Evolutionary conservation across 2,113 vertebrate genomes (phyloP), one percentile per base, ranked within the genome.

Genomic region (Ochotona curzoniae): DNA sequence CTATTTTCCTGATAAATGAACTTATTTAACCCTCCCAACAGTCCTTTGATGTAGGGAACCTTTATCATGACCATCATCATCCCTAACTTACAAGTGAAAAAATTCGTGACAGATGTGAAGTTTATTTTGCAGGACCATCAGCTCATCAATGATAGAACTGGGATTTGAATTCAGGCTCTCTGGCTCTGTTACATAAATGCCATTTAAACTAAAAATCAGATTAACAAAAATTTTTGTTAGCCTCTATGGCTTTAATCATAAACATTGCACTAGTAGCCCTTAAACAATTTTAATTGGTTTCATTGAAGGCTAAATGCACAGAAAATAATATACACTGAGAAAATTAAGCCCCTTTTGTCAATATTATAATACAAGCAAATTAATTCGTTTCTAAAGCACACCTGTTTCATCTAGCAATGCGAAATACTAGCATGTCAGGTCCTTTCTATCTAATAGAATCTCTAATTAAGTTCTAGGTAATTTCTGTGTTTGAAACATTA

Each of bases 21-120:
- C 25, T 90, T 91, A 82, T 91, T 86, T 89, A 82, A 86, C 89
- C 70, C 21, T 75, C 64, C 79, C 14, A 91, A 64, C 15, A 88
- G 8, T 9, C n/a, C 90, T 89, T 83, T 74, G 28, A 86, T 87
- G 44, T 60, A 17, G 44, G 38, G 26, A 87, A 51, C 32, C 75
- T 92, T 90, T 90, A 81, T 67, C 20, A 67, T 18, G 85, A 81
- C 35, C 38, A 71, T 51, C 61, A 91, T 1, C 47, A 90, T 30
- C 14, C 87, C 60, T 90, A 93, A 94, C 79, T 89, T 91, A 88
- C 9, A 87, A 84, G 64, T 89, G 30, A 89, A 51, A 93, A 81
- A 84, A 84, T 38, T 84, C 63, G 32, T 90, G 44, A 71, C 60
- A 93, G 21, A 84, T n/a, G 28, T 88, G 49, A 94, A 83, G 21